A percentile compares a stretch with the other conserved stretches of the same genome.
phyloP scores from a whole-genome alignment of 2,113 vertebrate species.

The Suricata suricatta region DNA sequence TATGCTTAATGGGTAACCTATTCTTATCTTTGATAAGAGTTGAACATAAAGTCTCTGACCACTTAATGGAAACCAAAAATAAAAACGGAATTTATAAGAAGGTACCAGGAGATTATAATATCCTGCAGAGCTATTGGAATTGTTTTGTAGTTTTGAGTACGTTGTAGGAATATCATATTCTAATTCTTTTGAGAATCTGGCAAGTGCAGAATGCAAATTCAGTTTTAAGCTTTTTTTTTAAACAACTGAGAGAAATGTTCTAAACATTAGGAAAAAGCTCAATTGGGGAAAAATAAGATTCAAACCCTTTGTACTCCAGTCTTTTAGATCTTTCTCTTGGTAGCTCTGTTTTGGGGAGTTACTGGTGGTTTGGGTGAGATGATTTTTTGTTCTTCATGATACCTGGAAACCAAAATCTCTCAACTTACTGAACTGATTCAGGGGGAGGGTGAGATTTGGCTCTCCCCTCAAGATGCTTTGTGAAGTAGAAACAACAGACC shows the following conservation, averaged over 20 bases:
- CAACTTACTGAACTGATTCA: background rate
- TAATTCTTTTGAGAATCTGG: slow-evolving; percentile 27
- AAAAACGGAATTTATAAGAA: slow-evolving; percentile 42
- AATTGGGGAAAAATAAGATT: background rate
- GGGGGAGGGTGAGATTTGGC: background rate
- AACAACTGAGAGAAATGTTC: slow-evolving; percentile 12
- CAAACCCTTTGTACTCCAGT: background rate
- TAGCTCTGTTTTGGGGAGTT: background rate
- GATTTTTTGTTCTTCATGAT: background rate
- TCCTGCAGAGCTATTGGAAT: slow-evolving; percentile 25
- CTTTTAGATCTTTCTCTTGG: background rate
- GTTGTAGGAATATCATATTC: slow-evolving; percentile 19
- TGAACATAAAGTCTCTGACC: background rate
- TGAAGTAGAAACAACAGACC: background rate
- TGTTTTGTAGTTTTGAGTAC: slow-evolving; percentile 12
- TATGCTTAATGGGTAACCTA: background rate
- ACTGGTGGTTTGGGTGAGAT: background rate
- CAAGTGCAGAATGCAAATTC: slow-evolving; percentile 26
- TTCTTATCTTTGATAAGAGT: background rate
- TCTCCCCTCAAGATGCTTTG: background rate
- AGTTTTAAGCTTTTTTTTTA: slow-evolving; percentile 15
- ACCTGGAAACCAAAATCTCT: background rate
- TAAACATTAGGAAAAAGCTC: background rate
- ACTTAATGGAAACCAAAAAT: slow-evolving; percentile 16
- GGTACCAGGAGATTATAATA: background rate